Percentiles rank a stretch among this genome's conserved stretches.
phyloP scores from a whole-genome alignment of 2,797 vertebrate genomes.

The Jordanella pulchra region DNA sequence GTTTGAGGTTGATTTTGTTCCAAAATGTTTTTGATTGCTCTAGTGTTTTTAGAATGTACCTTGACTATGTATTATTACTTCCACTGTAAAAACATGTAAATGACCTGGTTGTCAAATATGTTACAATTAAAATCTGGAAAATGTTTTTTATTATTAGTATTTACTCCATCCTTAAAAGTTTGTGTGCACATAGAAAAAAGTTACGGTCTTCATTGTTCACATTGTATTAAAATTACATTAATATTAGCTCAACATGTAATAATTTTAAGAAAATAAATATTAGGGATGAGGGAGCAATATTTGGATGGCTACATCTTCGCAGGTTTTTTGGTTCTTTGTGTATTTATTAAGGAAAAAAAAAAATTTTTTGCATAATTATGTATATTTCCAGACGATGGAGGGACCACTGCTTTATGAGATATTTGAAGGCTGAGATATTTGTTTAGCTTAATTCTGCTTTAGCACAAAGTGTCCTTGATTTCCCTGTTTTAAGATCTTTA shows the following conservation, averaged over 20 bases:
- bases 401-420: background rate
- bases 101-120: background rate
- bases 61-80: conserved; percentile 49
- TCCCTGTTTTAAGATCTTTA: background rate
- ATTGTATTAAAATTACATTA: no score
- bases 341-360: no score
- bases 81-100: conserved; percentile 30
- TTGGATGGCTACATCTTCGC: background rate
- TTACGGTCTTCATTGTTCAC: no score
- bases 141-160: background rate
- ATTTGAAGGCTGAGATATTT: background rate
- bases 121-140: background rate
- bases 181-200: no score
- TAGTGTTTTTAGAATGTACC: conserved; percentile 50
- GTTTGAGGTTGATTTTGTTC: conserved; percentile 43
- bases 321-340: background rate
- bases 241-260: no score
- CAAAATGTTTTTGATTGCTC: conserved; percentile 49
- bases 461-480: no score
- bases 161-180: background rate
- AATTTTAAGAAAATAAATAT: no score
- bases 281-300: background rate
- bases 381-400: background rate
- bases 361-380: no score
- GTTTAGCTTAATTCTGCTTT: no score